These are phyloP conservation scores for Drosophila rubida DNA, from an alignment of 2,888 invertebrate species.

Conservation along the genomic window DNA sequence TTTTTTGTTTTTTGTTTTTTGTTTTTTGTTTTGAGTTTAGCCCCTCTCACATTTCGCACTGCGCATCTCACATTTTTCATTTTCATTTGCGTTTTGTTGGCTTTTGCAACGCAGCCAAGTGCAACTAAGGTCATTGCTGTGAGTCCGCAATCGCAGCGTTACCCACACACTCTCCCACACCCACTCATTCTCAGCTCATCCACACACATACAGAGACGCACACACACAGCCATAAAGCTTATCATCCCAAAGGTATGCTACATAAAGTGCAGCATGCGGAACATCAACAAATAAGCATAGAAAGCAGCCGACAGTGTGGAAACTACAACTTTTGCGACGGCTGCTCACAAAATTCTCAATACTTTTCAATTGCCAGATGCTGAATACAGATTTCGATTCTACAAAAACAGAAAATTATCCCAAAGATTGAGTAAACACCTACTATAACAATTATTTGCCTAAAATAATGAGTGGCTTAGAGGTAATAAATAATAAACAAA, in stretches of 20 bases:
- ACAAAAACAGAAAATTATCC: too few species aligned
- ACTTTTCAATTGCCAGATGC: too few species aligned
- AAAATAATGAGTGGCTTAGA: too few species aligned
- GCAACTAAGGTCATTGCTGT: constrained; percentile 68
- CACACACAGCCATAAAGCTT: constrained; percentile 26
- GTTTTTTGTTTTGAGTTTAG: too few species aligned
- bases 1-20: too few species aligned
- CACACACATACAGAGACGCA: not conserved
- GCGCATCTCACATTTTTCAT: constrained; percentile 9
- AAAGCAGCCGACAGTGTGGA: constrained; percentile 34
- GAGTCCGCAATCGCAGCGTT: constrained; percentile 41
- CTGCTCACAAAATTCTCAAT: not conserved
- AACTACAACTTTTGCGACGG: constrained; percentile 31
- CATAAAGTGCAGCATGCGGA: constrained; percentile 42
- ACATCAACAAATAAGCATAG: constrained; percentile 62
- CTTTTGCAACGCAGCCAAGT: constrained; percentile 36
- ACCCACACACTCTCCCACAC: not conserved
- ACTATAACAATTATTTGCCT: too few species aligned
- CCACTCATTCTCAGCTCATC: not conserved
- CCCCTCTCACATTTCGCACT: constrained; percentile 1
- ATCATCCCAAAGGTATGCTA: constrained; percentile 53
- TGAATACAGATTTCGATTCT: too few species aligned
- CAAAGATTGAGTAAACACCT: too few species aligned
- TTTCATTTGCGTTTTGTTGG: constrained; percentile 9
- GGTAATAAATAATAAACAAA: too few species aligned